These are phyloP conservation scores for Notarius quadriscutis DNA, from an alignment of 2,113 vertebrate species.

Conservation along the genomic window DNA sequence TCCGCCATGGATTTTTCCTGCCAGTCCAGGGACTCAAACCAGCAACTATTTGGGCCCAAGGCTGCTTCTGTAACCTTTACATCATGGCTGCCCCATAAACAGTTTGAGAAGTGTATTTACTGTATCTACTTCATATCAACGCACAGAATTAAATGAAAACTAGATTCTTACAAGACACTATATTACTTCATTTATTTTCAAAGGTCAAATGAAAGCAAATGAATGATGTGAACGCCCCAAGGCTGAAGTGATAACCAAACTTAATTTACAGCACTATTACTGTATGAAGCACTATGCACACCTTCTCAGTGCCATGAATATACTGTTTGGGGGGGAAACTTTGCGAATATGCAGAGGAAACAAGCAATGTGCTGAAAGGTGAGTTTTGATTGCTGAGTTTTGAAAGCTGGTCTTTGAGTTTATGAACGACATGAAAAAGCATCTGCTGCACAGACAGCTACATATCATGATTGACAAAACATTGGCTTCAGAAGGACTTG, in stretches of 20 bases:
- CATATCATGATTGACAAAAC: constrained; percentile 9
- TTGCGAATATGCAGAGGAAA: not conserved
- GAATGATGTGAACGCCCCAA: not conserved
- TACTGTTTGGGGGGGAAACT: not conserved
- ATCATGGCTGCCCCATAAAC: too few species aligned
- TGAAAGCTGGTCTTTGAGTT: not conserved
- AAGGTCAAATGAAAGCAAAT: not conserved
- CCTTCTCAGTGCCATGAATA: not conserved
- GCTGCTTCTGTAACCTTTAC: not conserved
- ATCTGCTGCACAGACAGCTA: not conserved
- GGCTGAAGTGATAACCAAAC: not conserved
- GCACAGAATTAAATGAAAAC: not conserved
- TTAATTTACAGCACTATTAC: not conserved
- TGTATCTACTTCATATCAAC: not conserved
- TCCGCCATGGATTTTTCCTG: too few species aligned
- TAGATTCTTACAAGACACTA: not conserved
- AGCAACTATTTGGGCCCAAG: too few species aligned
- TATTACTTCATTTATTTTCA: not conserved
- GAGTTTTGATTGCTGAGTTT: not conserved
- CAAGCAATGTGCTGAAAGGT: not conserved
- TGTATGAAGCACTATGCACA: not conserved
- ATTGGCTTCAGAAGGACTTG: not conserved
- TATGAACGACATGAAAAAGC: constrained; percentile 10
- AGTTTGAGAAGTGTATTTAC: not conserved
- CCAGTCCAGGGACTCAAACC: too few species aligned